Evolutionary conservation across 2,888 invertebrate genomes (phyloP), one percentile per base, ranked within the genome.

Genomic region (Tipula unca): DNA sequence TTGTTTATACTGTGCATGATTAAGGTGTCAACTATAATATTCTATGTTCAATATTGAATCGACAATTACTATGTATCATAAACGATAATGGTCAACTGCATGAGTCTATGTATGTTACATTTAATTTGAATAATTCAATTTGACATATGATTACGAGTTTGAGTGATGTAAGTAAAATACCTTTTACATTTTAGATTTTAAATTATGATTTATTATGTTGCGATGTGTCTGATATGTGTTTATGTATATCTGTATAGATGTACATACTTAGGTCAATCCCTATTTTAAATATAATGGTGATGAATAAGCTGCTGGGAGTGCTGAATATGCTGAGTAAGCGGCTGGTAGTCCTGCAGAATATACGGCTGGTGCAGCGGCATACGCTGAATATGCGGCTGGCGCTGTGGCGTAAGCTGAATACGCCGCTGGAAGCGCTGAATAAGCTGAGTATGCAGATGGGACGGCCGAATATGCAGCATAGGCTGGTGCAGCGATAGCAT

Each of bases 401-500:
- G 25, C 69, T 69, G 69, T 8, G 10, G 20, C 69, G 6, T 48
- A 48, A 3, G 86, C 86, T 10, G 87, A 87, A n/a, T 87, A 86
- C 88, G 91, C 87, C 2, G 89, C 89, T 82, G 82, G 82, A 29
- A 82, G 10, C 3, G 90, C 89, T 29, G 89, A 88, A 69, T 90
- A 89, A 3, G 90, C 86, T 25, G 92, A 90, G 32, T 90, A 89
- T 0, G 83, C 32, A 10, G 83, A 32, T 25, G 69, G 69, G 0
- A 69, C 69, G 10, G 69, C 69, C 3, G 69, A 25, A 25, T 69
- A 69, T 6, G 83, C 83, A 14, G 83, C 35, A 32, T 17, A 29
- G 1, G 35, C 29, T 0, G 95, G 95, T 14, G 94, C 92, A 29
- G 95, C 95, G 2, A 95, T 92, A 0, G 95, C 95, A 88, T 95